These are phyloP conservation scores for Molorchus minor DNA, from an alignment of 2,888 invertebrate species.

Conservation along the genomic window DNA sequence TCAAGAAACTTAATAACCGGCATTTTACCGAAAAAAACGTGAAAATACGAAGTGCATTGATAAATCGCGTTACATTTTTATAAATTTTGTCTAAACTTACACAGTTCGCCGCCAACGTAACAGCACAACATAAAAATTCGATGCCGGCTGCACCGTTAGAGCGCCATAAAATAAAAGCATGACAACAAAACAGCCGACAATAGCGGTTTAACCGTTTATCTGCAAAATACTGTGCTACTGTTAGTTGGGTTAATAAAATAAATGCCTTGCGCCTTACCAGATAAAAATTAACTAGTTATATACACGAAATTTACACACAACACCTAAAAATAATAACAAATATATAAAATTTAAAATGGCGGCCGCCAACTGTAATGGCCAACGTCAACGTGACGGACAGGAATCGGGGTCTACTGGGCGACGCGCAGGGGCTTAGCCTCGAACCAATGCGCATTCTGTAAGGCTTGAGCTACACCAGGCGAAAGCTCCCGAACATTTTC, in stretches of 20 bases:
- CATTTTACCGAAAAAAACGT: conserved; percentile 27
- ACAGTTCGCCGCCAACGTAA: not conserved
- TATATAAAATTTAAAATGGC: conserved; percentile 59
- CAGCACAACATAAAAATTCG: not conserved
- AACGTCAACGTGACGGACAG: conserved; percentile 68
- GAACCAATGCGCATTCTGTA: conserved; percentile 50
- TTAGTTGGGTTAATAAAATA: conserved; percentile 19
- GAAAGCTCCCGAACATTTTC: conserved; percentile 16
- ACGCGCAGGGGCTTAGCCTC: conserved; percentile 73
- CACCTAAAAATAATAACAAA: conserved; percentile 52
- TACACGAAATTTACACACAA: conserved; percentile 51
- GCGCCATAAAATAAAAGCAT: conserved; percentile 17
- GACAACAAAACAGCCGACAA: conserved; percentile 31
- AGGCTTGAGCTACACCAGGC: conserved; percentile 25
- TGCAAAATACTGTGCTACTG: not conserved
- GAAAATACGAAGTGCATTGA: conserved; percentile 28
- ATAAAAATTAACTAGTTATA: conserved; percentile 37
- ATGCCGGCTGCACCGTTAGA: conserved; percentile 1
- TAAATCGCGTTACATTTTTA: conserved; percentile 15
- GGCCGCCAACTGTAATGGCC: conserved; percentile 54
- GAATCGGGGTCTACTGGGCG: conserved; percentile 75
- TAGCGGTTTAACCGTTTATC: too few relatives aligned
- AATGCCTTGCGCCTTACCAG: conserved; percentile 34
- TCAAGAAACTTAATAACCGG: conserved; percentile 38
- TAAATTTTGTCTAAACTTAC: not conserved